Base-by-base conservation (phyloP, 2,797 vertebrate species). In the Dallia pectoralis region DNA sequence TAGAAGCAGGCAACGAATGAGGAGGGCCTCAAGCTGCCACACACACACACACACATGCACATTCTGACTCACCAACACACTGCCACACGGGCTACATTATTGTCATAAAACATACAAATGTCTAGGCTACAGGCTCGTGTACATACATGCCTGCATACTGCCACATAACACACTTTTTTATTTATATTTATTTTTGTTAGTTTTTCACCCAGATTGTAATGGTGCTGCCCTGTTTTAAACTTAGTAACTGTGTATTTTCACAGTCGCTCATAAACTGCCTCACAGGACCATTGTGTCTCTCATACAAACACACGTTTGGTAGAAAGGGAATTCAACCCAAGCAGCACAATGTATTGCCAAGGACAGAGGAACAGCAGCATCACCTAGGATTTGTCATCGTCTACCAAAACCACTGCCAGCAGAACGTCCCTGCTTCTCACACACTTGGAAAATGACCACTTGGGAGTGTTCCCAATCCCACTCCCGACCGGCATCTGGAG, bases 1-100 rank as follows among this genome's bases (percentile, higher is more conserved):
- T 22, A 0, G 93, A 94, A 71, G 16, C 56, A 80, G 78, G 74
- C 80, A 78, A 77, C 12, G 91, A 96, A 89, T 91, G 95, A 96
- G 7, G 29, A 65, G 73, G 29, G 40, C 48, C 36, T 51, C 61
- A 18, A n/a, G 66, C 85, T 86, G 78, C 84, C 82, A 75, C 69
- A 70, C 22, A 7, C 56, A 61, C 69, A 77, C 70, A 48, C 70
- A 77, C 69, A 59, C 51, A 75, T 27, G 27, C 44, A 68, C 18
- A 48, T n/a, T n/a, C 30, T 51, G 16, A 88, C 76, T 82, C 15
- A 74, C 56, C 22, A 83, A 72, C 75, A 49, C n/a, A 44, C 51
- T 56, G 44, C 73, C 62, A 64, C 14, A 70, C 30, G 29, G 25
- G 11, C 59, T 63, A 30, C 27, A 63, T 15, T 29, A 30, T 27